Percentiles rank a stretch among this genome's conserved stretches.
Conservation (phyloP, 1,140 invertebrate genomes). For the Berghia stephanieae region DNA sequence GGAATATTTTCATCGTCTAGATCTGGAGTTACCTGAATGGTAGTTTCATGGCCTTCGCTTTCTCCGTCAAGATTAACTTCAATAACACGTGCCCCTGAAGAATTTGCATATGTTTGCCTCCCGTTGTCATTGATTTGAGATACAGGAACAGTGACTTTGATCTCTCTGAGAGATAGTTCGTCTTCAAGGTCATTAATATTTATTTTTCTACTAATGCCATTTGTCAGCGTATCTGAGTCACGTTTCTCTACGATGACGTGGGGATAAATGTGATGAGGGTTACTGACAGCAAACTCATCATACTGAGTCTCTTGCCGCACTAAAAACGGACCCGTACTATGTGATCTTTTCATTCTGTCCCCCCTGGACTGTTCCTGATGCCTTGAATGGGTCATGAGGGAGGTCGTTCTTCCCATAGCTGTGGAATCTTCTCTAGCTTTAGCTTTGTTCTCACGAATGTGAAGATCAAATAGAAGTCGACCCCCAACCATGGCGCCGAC, state of each 20-base stretch:
- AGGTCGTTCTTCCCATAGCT: neutral
- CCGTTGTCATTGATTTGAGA: too few species aligned
- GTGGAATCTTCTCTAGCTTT: neutral
- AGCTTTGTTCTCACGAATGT: neutral
- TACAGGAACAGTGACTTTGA: too few species aligned
- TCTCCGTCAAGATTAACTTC: neutral
- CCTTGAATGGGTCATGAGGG: neutral
- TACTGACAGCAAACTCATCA: neutral
- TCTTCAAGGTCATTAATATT: too few species aligned
- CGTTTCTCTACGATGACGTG: conserved; percentile 30
- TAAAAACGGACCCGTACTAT: conserved; percentile 8
- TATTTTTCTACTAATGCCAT: too few species aligned
- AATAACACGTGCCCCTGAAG: neutral
- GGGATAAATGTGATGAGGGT: conserved; percentile 21
- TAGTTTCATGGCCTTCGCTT: neutral
- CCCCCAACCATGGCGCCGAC: conserved; percentile 34
- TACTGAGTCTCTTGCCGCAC: neutral
- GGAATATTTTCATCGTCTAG: too few species aligned
- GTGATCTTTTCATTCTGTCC: conserved; percentile 8
- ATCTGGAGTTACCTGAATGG: too few species aligned
- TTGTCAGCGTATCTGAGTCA: too few species aligned
- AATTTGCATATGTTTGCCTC: too few species aligned
- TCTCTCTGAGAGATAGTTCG: too few species aligned
- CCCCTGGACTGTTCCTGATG: too few species aligned
- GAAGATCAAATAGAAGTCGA: neutral